Percentiles rank a stretch among this genome's conserved stretches.
phyloP scores from a whole-genome alignment of 2,888 invertebrate species.

The Tridacna crocea region DNA sequence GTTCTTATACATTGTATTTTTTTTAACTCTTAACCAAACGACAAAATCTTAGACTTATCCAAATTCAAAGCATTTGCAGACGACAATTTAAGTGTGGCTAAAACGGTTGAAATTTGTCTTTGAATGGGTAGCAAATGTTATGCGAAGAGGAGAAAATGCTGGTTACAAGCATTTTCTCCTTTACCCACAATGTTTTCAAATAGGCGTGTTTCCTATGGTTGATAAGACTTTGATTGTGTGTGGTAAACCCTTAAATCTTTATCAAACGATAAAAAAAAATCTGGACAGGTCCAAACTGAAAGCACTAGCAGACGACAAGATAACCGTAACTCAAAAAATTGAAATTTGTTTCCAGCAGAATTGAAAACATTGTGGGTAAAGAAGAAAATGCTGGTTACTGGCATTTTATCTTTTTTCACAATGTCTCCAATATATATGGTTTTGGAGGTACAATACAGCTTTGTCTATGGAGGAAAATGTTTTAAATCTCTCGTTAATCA shows the following conservation, averaged over 20 bases:
- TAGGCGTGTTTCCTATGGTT: background rate
- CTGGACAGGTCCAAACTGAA: too few species aligned
- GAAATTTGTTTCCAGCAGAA: too few species aligned
- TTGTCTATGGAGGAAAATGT: too few species aligned
- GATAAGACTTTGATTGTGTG: background rate
- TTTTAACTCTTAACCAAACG: background rate
- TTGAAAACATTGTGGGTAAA: too few species aligned
- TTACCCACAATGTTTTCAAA: background rate
- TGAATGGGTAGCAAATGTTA: background rate
- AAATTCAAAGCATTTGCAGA: background rate
- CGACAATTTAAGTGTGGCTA: background rate
- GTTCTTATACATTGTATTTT: conserved; percentile 10
- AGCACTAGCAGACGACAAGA: too few species aligned
- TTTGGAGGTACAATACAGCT: too few species aligned
- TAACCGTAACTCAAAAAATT: too few species aligned
- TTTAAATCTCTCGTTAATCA: too few species aligned
- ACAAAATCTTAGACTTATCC: background rate
- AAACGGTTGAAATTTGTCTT: background rate
- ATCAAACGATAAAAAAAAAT: too few species aligned
- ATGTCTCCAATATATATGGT: too few species aligned
- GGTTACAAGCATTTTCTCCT: background rate
- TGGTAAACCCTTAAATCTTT: background rate
- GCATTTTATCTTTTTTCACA: too few species aligned
- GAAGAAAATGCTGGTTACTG: too few species aligned
- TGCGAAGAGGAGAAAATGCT: background rate